phyloP scores from a whole-genome alignment of 2,113 vertebrate genomes.

The Phrynosoma platyrhinos region DNA sequence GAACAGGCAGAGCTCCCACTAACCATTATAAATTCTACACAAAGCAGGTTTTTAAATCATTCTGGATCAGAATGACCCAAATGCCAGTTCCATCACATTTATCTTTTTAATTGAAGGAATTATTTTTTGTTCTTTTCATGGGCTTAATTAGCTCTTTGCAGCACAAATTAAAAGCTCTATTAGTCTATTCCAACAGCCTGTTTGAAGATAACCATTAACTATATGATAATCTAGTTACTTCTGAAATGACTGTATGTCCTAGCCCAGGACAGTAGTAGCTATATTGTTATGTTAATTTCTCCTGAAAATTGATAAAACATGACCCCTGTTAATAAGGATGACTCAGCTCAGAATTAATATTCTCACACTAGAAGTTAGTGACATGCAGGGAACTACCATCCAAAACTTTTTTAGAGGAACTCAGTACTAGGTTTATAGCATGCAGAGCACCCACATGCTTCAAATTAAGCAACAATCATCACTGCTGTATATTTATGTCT shows the following conservation, averaged over 20 bases:
- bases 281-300: conserved; percentile 33
- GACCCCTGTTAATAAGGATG: conserved; percentile 53
- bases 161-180: conserved; percentile 73
- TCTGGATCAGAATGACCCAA: conserved; percentile 25
- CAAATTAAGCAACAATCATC: neutral
- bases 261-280: neutral
- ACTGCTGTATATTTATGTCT: neutral
- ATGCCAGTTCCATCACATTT: conserved; percentile 49
- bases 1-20: neutral
- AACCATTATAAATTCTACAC: conserved; percentile 5
- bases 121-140: conserved; percentile 61
- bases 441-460: no score
- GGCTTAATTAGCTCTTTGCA: conserved; percentile 74
- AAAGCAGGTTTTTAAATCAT: conserved; percentile 26
- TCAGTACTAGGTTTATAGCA: neutral
- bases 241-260: conserved; percentile 52
- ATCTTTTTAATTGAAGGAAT: conserved; percentile 70
- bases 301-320: conserved; percentile 19
- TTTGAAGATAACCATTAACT: conserved; percentile 68
- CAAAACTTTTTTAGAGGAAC: neutral
- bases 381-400: neutral
- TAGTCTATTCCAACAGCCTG: conserved; percentile 66
- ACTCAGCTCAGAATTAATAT: conserved; percentile 29
- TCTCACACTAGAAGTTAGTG: neutral
- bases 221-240: conserved; percentile 69